A percentile compares a stretch with the other conserved stretches of the same genome.
These are phyloP conservation scores for Zygothrica quintamaculata DNA, from an alignment of 2,888 invertebrate genomes.

Conservation along the genomic window DNA sequence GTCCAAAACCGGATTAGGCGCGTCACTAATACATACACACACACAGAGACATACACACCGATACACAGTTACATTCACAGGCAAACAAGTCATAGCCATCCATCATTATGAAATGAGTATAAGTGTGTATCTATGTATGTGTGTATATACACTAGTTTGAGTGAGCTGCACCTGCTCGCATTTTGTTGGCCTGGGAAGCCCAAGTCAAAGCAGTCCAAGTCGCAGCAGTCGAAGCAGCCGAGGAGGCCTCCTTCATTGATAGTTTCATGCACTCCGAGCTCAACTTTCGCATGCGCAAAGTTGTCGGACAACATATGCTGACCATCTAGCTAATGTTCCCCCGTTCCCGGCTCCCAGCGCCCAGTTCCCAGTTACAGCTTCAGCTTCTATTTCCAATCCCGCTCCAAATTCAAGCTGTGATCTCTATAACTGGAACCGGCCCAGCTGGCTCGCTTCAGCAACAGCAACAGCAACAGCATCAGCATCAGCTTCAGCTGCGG, in stretches of 20 bases:
- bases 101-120: slow-evolving; percentile 68
- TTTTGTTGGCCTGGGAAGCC: slow-evolving; percentile 59
- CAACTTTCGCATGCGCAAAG: slow-evolving; percentile 77
- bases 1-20: slow-evolving; percentile 76
- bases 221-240: slow-evolving; percentile 23
- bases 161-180: slow-evolving; percentile 73
- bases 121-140: slow-evolving; percentile 31
- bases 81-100: slow-evolving; percentile 59
- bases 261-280: slow-evolving; percentile 59
- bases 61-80: no score
- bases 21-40: slow-evolving; percentile 50
- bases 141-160: slow-evolving; percentile 18
- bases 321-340: slow-evolving; percentile 47
- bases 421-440: slow-evolving; percentile 46
- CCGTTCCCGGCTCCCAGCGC: slow-evolving; percentile 29
- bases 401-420: slow-evolving; percentile 40
- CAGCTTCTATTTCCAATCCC: slow-evolving; percentile 16
- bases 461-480: slow-evolving; percentile 26
- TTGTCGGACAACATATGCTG: slow-evolving; percentile 72
- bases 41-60: slow-evolving; percentile 10
- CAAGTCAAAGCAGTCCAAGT: slow-evolving; percentile 26
- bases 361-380: slow-evolving; percentile 30
- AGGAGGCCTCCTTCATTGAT: slow-evolving; percentile 72
- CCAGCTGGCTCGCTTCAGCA: slow-evolving; percentile 67
- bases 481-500: not conserved